A percentile compares a stretch with the other conserved stretches of the same genome.
Evolutionary conservation across 64 coral and sea anemone genomes (phyloP).

Genomic region (Porites australiensis): DNA sequence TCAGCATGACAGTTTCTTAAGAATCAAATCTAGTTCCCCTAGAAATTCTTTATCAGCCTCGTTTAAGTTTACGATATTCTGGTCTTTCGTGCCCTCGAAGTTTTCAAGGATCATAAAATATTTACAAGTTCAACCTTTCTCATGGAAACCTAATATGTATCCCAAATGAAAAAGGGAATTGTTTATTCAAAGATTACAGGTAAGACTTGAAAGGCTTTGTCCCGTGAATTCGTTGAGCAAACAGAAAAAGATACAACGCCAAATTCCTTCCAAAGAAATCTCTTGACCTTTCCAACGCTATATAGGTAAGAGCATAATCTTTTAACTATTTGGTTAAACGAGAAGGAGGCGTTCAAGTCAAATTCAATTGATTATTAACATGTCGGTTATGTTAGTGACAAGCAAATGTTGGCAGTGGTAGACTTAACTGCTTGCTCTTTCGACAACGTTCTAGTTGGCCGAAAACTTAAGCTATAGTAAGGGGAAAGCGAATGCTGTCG

Average conservation of each 20-base stretch:
- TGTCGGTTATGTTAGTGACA: background rate
- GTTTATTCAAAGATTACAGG: constrained; percentile 18
- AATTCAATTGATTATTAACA: background rate
- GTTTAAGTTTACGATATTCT: too few relatives aligned
- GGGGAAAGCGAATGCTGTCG: too few relatives aligned
- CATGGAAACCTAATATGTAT: background rate
- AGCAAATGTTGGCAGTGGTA: background rate
- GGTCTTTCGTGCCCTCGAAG: background rate
- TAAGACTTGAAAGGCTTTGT: background rate
- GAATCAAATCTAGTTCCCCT: too few relatives aligned
- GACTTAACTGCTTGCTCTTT: background rate
- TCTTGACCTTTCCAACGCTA: background rate
- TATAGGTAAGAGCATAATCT: constrained; percentile 5
- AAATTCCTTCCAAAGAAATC: background rate
- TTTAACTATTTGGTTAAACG: background rate
- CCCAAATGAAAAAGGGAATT: background rate
- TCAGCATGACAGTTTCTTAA: too few relatives aligned
- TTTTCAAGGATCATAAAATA: constrained; percentile 7
- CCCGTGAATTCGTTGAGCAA: background rate
- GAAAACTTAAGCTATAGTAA: too few relatives aligned
- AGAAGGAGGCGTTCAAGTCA: background rate
- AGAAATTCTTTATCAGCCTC: too few relatives aligned
- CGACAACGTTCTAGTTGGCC: background rate
- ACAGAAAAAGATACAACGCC: background rate
- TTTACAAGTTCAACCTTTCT: background rate